Conservation (phyloP, 2,888 invertebrate species). For the Amphimallon solstitiale region DNA sequence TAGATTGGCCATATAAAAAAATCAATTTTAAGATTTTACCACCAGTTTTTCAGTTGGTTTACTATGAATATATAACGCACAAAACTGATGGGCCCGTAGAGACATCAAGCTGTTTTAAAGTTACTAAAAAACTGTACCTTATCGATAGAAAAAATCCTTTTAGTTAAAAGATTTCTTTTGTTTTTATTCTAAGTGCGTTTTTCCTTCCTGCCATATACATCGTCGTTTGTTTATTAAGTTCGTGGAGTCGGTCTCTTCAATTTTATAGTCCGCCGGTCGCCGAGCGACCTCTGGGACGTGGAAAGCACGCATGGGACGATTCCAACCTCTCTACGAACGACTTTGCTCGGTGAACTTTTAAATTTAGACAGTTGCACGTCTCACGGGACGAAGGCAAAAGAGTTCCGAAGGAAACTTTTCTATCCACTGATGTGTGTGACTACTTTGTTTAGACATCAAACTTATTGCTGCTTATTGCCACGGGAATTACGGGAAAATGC, state of each 20-base stretch:
- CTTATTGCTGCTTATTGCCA: too few relatives aligned
- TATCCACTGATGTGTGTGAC: constrained; percentile 33
- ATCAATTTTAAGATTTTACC: too few relatives aligned
- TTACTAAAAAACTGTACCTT: too few relatives aligned
- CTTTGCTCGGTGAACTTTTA: constrained; percentile 43
- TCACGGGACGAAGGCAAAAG: constrained; percentile 38
- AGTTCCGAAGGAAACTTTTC: constrained; percentile 12
- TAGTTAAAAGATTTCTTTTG: too few relatives aligned
- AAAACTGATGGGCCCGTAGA: too few relatives aligned
- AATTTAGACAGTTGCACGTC: constrained; percentile 49
- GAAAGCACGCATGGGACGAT: constrained; percentile 43
- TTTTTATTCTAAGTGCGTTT: background rate
- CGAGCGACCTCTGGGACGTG: constrained; percentile 35
- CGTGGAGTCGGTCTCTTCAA: constrained; percentile 1
- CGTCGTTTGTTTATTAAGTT: constrained; percentile 4
- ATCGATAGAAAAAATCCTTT: too few relatives aligned
- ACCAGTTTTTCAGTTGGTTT: too few relatives aligned
- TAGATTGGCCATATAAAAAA: too few relatives aligned
- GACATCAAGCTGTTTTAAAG: too few relatives aligned
- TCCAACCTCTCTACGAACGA: constrained; percentile 10
- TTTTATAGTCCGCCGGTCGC: constrained; percentile 39
- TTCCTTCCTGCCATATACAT: background rate
- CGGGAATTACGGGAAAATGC: background rate
- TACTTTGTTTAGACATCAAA: constrained; percentile 25
- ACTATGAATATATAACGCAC: too few relatives aligned